These are phyloP conservation scores for Drosophila recens DNA, from an alignment of 2,888 invertebrate genomes.

Conservation along the genomic window DNA sequence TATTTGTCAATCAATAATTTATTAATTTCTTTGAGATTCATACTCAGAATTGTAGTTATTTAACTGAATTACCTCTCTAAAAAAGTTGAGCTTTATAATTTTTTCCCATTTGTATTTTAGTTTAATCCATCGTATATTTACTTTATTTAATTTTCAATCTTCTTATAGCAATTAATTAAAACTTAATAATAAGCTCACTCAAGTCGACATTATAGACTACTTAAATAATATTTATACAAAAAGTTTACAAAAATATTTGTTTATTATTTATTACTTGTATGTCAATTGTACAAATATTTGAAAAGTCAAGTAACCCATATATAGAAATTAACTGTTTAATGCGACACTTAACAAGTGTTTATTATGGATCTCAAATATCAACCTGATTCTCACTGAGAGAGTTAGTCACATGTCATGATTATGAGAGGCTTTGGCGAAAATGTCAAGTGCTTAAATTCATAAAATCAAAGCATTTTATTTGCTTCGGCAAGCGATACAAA, in stretches of 20 bases:
- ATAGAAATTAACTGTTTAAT: slow-evolving; percentile 12
- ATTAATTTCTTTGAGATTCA: no score
- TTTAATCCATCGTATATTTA: no score
- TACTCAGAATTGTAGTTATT: no score
- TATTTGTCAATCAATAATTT: no score
- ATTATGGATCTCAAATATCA: slow-evolving; percentile 22
- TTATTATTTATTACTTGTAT: slow-evolving; percentile 5
- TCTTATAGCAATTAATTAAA: no score
- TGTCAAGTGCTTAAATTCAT: slow-evolving; percentile 58
- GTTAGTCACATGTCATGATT: slow-evolving; percentile 38
- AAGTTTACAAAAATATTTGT: background rate
- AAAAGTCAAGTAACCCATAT: slow-evolving; percentile 21
- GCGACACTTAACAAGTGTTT: slow-evolving; percentile 14
- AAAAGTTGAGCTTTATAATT: no score
- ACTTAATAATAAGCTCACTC: no score
- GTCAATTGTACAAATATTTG: background rate
- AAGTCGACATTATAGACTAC: no score
- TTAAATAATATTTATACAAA: no score
- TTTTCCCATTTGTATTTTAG: no score
- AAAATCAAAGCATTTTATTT: slow-evolving; percentile 50
- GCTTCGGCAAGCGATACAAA: slow-evolving; percentile 23
- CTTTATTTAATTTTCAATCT: no score
- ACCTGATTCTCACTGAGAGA: slow-evolving; percentile 14
- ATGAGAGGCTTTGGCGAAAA: slow-evolving; percentile 31
- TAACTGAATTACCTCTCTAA: no score